Conservation (phyloP, 64 coral and sea anemone genomes). For the Platygyra sinensis region DNA sequence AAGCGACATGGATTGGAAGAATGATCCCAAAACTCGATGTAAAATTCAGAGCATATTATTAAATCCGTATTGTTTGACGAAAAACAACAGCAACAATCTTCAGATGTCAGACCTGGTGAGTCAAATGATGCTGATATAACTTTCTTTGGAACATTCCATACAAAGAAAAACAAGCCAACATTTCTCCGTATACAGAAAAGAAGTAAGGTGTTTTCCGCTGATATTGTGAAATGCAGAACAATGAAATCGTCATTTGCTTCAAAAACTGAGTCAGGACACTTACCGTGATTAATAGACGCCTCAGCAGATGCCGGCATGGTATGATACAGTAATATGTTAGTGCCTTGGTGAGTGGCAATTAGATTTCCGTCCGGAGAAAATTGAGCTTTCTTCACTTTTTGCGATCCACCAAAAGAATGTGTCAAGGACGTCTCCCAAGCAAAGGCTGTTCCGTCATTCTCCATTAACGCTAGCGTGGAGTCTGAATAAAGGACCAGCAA, state of each 20-base stretch:
- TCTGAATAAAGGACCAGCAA: no score
- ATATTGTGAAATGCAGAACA: not conserved
- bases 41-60: not conserved
- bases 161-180: not conserved
- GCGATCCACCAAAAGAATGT: no score
- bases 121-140: not conserved
- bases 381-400: no score
- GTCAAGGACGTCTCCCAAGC: no score
- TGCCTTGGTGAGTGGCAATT: not conserved
- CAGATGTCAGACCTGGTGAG: not conserved
- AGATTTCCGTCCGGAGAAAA: not conserved
- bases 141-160: not conserved
- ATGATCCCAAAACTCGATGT: not conserved
- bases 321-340: not conserved
- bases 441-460: no score
- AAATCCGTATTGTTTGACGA: not conserved
- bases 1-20: no score
- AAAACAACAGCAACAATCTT: not conserved
- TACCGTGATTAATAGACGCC: no score
- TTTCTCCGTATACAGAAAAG: constrained; percentile 7
- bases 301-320: not conserved
- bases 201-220: not conserved
- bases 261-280: not conserved
- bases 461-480: no score
- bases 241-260: not conserved